Conservation (phyloP, 2,888 invertebrate genomes). For the Parnassius apollo region DNA sequence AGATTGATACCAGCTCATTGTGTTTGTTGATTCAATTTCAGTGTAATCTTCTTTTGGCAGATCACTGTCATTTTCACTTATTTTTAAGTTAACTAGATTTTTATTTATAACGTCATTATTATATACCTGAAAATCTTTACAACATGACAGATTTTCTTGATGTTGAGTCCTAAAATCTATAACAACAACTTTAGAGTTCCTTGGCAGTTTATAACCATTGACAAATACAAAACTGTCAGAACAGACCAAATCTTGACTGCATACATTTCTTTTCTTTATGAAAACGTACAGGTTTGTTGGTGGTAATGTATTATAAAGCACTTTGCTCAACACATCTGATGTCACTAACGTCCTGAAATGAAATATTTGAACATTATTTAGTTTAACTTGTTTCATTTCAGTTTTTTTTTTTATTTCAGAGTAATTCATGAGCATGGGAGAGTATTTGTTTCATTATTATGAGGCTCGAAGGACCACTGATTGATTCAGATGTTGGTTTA, state of each 20-base stretch:
- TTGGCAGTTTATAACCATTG: slow-evolving; percentile 62
- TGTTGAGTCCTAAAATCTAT: slow-evolving; percentile 57
- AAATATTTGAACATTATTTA: slow-evolving; percentile 10
- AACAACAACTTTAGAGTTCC: slow-evolving; percentile 57
- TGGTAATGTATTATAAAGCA: slow-evolving; percentile 60
- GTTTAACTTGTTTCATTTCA: no score
- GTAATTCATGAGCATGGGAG: no score
- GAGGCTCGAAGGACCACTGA: no score
- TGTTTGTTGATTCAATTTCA: slow-evolving; percentile 63
- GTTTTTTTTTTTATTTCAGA: no score
- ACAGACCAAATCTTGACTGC: slow-evolving; percentile 46
- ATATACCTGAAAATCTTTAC: slow-evolving; percentile 65
- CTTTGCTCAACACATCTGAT: slow-evolving; percentile 63
- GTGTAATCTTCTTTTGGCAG: slow-evolving; percentile 40
- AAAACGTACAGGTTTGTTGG: slow-evolving; percentile 77
- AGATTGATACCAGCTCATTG: slow-evolving; percentile 76
- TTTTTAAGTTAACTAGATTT: slow-evolving; percentile 40
- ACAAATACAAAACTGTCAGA: slow-evolving; percentile 59
- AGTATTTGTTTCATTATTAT: no score
- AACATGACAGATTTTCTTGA: slow-evolving; percentile 54
- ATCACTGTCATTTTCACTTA: slow-evolving; percentile 35
- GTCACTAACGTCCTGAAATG: slow-evolving; percentile 71
- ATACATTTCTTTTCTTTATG: slow-evolving; percentile 57
- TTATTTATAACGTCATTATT: slow-evolving; percentile 59
- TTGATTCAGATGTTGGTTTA: no score